These are phyloP conservation scores for Trematocara nigrifrons DNA, from an alignment of 2,113 vertebrate genomes.

Conservation along the genomic window DNA sequence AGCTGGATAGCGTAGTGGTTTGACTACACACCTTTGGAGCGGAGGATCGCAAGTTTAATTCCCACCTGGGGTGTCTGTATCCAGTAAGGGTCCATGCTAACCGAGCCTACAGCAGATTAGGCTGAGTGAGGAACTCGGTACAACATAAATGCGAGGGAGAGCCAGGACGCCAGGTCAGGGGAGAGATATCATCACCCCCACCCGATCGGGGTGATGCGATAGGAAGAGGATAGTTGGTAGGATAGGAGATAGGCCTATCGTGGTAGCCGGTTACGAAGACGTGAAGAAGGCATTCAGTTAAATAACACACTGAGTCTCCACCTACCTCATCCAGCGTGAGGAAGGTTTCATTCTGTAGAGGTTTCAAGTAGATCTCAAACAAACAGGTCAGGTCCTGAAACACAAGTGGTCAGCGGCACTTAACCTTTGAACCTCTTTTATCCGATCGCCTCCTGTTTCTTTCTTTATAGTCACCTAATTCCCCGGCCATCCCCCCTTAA, in stretches of 20 bases:
- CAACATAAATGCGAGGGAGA: background rate
- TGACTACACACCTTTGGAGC: background rate
- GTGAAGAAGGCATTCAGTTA: no score
- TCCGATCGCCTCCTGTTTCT: background rate
- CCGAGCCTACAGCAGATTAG: background rate
- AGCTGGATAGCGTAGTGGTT: background rate
- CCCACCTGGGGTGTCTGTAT: background rate
- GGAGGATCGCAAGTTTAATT: background rate
- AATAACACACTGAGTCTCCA: background rate
- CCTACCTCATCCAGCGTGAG: constrained; percentile 93
- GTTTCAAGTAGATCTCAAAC: constrained; percentile 92
- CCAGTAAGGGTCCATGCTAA: background rate
- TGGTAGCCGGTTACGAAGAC: no score
- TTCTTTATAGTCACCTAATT: background rate
- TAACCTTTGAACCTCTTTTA: background rate
- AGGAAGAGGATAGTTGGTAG: background rate
- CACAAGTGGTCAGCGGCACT: background rate
- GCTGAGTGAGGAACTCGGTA: background rate
- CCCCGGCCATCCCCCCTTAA: constrained; percentile 19
- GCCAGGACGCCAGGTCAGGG: background rate
- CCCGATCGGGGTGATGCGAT: background rate
- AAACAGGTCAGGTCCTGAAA: constrained; percentile 87
- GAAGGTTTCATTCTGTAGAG: constrained; percentile 91
- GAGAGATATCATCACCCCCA: background rate
- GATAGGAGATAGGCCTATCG: background rate